These are phyloP conservation scores for Pachyseris speciosa DNA, from an alignment of 64 coral and sea anemone species.

Conservation along the genomic window DNA sequence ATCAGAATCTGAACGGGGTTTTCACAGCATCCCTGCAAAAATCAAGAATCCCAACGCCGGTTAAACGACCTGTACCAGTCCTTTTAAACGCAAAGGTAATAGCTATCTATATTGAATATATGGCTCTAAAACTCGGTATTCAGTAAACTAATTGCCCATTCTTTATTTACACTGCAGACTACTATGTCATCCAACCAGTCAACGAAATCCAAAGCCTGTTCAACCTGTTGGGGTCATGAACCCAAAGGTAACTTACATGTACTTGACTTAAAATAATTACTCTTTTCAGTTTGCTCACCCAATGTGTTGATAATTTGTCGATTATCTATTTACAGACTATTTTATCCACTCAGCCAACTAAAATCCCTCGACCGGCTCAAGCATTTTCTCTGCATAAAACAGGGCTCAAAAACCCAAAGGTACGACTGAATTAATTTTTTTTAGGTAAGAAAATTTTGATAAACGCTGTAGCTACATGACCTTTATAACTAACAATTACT, in stretches of 20 bases:
- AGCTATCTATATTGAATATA: background rate
- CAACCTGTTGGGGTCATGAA: background rate
- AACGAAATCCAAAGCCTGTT: background rate
- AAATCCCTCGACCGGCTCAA: background rate
- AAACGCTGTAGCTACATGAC: background rate
- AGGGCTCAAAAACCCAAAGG: conserved; percentile 8
- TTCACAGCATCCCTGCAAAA: background rate
- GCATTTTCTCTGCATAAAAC: background rate
- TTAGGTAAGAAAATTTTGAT: background rate
- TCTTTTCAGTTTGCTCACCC: background rate
- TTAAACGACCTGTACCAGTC: background rate
- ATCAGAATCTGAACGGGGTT: background rate
- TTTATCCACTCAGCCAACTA: background rate
- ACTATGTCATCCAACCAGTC: background rate
- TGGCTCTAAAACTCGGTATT: background rate
- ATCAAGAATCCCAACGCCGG: background rate
- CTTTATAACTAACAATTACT: background rate
- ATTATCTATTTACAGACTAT: background rate
- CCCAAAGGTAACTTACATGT: background rate
- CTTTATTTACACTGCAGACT: background rate
- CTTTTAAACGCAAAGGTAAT: background rate
- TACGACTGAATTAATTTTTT: background rate
- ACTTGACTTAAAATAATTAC: background rate
- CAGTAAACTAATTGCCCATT: background rate
- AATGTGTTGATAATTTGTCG: background rate